Evolutionary conservation across 1,140 invertebrate genomes (phyloP).

Genomic region (Orussus abietinus): DNA sequence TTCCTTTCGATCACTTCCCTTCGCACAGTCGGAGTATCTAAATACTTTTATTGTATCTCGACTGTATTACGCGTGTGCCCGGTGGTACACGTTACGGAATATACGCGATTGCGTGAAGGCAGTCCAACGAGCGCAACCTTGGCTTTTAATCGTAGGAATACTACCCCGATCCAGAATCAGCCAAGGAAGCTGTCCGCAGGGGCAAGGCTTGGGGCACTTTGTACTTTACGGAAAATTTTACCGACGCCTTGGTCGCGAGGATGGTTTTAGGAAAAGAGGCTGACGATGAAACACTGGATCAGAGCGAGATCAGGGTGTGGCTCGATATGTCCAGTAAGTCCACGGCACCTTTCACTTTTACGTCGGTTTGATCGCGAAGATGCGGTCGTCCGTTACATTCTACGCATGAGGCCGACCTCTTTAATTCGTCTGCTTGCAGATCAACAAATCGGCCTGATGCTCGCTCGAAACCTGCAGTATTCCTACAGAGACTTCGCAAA

Average conservation of each 20-base stretch:
- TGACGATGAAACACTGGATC: constrained; percentile 73
- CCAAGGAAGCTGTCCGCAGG: constrained; percentile 64
- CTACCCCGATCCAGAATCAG: constrained; percentile 64
- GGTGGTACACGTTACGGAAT: no score
- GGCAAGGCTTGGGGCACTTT: constrained; percentile 84
- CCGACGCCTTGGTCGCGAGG: constrained; percentile 70
- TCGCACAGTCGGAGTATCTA: no score
- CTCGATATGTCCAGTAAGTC: constrained; percentile 85
- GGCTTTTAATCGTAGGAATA: constrained; percentile 58
- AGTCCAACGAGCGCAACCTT: no score
- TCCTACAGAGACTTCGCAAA: constrained; percentile 75
- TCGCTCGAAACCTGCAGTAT: constrained; percentile 75
- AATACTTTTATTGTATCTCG: no score
- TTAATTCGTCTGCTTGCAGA: no score
- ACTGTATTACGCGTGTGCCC: no score
- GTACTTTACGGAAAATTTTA: constrained; percentile 83
- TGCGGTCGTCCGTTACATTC: no score
- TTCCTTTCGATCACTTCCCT: no score
- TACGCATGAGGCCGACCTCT: no score
- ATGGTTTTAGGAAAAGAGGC: constrained; percentile 65
- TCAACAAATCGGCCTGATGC: constrained; percentile 83
- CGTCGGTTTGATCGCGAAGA: no score
- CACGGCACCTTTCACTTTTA: no score
- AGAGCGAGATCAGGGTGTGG: constrained; percentile 78
- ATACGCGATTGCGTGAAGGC: no score